phyloP scores from a whole-genome alignment of 2,113 vertebrate genomes.

The Periophthalmus modestus region DNA sequence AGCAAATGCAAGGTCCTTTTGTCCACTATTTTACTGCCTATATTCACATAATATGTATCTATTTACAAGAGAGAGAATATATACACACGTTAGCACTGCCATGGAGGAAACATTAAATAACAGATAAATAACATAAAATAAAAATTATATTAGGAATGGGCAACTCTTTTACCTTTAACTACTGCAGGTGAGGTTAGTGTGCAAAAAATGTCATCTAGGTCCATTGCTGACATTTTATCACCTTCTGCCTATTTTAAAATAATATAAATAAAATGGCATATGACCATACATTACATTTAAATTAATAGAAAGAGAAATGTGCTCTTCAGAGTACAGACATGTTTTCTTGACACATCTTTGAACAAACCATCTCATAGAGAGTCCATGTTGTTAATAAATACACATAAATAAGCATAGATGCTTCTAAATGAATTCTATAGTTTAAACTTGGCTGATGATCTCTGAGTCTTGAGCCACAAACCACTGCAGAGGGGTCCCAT shows the following conservation, averaged over 20 bases:
- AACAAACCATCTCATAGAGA: slow-evolving; percentile 62
- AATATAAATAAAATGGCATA: slow-evolving; percentile 71
- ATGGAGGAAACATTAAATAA: slow-evolving; percentile 35
- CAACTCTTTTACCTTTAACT: slow-evolving; percentile 27
- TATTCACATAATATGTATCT: slow-evolving; percentile 36
- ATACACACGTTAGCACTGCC: slow-evolving; percentile 26
- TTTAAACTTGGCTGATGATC: slow-evolving; percentile 87
- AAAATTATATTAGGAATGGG: slow-evolving; percentile 56
- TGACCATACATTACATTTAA: slow-evolving; percentile 64
- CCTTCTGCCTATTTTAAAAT: slow-evolving; percentile 33
- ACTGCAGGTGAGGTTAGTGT: slow-evolving; percentile 45
- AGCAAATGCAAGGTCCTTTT: neutral
- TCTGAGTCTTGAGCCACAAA: slow-evolving; percentile 84
- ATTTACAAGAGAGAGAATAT: slow-evolving; percentile 29
- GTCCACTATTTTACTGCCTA: slow-evolving; percentile 14
- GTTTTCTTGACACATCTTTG: slow-evolving; percentile 23
- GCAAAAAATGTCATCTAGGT: slow-evolving; percentile 56
- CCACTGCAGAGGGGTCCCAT: slow-evolving; percentile 86
- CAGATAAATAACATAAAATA: slow-evolving; percentile 53
- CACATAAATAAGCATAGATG: slow-evolving; percentile 48
- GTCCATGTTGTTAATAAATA: slow-evolving; percentile 71
- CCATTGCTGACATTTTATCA: slow-evolving; percentile 28
- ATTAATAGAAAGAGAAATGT: slow-evolving; percentile 47
- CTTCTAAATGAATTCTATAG: slow-evolving; percentile 12
- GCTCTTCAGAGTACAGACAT: slow-evolving; percentile 14